These are phyloP conservation scores for Embidobia sp. DNA, from an alignment of 2,888 invertebrate species.

Conservation along the genomic window DNA sequence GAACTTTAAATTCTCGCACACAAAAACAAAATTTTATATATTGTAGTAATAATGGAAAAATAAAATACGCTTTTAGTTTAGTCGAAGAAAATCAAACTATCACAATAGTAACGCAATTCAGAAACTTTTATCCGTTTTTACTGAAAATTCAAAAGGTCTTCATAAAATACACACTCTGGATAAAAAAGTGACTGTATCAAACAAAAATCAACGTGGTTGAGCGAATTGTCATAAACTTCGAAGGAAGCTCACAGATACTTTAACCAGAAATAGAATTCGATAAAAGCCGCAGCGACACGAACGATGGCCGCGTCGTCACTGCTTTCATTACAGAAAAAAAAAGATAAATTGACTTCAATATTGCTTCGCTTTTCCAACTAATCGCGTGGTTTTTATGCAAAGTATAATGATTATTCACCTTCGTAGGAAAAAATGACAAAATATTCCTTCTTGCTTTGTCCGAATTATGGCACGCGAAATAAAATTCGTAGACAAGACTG, in stretches of 20 bases:
- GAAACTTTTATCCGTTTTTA: neutral
- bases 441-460: conserved; percentile 14
- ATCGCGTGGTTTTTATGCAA: conserved; percentile 42
- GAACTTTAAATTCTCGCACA: too few species aligned
- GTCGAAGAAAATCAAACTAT: conserved; percentile 15
- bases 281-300: neutral
- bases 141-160: conserved; percentile 4
- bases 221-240: conserved; percentile 32
- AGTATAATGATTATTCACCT: conserved; percentile 4
- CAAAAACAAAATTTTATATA: too few species aligned
- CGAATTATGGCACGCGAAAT: conserved; percentile 54
- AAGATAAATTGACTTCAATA: conserved; percentile 33
- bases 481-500: neutral
- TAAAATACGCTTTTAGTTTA: too few species aligned
- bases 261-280: neutral
- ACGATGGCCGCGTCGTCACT: neutral
- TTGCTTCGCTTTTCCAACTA: conserved; percentile 22
- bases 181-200: too few species aligned
- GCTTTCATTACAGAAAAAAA: conserved; percentile 5
- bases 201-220: conserved; percentile 25
- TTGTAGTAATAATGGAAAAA: too few species aligned
- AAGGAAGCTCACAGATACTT: conserved; percentile 32
- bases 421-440: conserved; percentile 6
- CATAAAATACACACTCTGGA: neutral
- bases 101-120: conserved; percentile 5